Conservation (phyloP, 2,888 invertebrate species). For the Aplocera efformata region DNA sequence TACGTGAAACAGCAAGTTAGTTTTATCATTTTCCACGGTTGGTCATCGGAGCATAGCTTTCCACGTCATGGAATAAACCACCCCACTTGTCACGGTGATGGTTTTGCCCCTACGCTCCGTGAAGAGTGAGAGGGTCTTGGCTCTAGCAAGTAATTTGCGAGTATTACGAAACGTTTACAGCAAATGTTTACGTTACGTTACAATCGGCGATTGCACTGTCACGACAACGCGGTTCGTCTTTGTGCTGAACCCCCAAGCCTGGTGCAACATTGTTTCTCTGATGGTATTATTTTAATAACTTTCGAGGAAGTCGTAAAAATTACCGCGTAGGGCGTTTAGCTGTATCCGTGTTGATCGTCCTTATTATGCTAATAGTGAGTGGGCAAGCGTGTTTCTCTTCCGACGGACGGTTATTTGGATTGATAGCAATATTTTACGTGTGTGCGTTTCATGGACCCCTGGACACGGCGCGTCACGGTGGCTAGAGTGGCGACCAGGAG, state of each 20-base stretch:
- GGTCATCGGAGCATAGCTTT: conserved; percentile 65
- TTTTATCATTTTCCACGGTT: conserved; percentile 59
- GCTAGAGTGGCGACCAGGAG: conserved; percentile 31
- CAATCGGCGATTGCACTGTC: conserved; percentile 27
- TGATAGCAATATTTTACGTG: conserved; percentile 34
- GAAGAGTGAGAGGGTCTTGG: conserved; percentile 24
- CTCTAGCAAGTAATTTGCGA: conserved; percentile 23
- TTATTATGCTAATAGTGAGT: conserved; percentile 28
- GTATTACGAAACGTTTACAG: conserved; percentile 34
- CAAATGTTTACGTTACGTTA: conserved; percentile 31
- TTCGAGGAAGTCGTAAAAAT: conserved; percentile 24
- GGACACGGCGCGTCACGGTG: conserved; percentile 52
- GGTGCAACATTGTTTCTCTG: conserved; percentile 24
- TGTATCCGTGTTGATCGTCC: conserved; percentile 19
- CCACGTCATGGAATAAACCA: conserved; percentile 70
- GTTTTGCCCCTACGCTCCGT: conserved; percentile 28
- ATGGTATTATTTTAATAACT: conserved; percentile 22
- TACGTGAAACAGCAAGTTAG: conserved; percentile 43
- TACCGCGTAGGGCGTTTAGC: conserved; percentile 8
- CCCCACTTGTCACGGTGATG: conserved; percentile 75
- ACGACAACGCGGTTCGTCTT: conserved; percentile 26
- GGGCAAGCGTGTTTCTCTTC: conserved; percentile 15
- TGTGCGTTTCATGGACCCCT: conserved; percentile 68
- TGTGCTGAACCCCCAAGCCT: conserved; percentile 20
- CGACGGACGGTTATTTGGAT: conserved; percentile 29